Conservation (phyloP, 1,140 invertebrate genomes). For the Drosophila saltans region DNA sequence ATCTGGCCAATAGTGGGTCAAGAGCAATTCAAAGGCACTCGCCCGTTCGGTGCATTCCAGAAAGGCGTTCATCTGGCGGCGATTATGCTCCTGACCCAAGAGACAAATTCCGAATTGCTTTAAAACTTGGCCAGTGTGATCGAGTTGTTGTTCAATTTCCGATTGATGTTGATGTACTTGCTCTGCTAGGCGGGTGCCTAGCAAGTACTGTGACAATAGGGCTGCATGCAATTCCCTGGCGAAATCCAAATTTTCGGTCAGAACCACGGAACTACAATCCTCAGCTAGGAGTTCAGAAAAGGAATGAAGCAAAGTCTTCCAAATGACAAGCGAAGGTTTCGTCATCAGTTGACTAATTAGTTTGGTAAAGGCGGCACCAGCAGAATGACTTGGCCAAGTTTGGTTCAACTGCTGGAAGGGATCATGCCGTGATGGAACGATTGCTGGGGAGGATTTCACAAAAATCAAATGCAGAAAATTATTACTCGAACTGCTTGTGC, state of each 20-base stretch:
- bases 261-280: conserved; percentile 7
- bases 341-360: conserved; percentile 65
- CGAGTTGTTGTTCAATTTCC: conserved; percentile 43
- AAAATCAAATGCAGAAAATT: conserved; percentile 27
- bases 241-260: conserved; percentile 41
- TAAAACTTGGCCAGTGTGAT: conserved; percentile 51
- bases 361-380: conserved; percentile 65
- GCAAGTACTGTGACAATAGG: conserved; percentile 68
- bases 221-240: conserved; percentile 68
- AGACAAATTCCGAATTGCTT: conserved; percentile 59
- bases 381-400: conserved; percentile 61
- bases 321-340: conserved; percentile 78
- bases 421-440: not conserved
- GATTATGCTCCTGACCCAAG: conserved; percentile 66
- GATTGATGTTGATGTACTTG: conserved; percentile 52
- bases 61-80: conserved; percentile 68
- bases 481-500: not conserved
- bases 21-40: conserved; percentile 57
- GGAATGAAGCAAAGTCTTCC: conserved; percentile 68
- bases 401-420: conserved; percentile 48
- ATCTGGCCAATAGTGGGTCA: conserved; percentile 69
- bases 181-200: conserved; percentile 66
- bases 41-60: conserved; percentile 65
- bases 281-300: conserved; percentile 58
- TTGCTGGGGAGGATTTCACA: too few relatives aligned